Percentiles rank a stretch among this genome's conserved stretches.
Conservation (phyloP, 2,888 invertebrate genomes). For the Scaptomyza parva region DNA sequence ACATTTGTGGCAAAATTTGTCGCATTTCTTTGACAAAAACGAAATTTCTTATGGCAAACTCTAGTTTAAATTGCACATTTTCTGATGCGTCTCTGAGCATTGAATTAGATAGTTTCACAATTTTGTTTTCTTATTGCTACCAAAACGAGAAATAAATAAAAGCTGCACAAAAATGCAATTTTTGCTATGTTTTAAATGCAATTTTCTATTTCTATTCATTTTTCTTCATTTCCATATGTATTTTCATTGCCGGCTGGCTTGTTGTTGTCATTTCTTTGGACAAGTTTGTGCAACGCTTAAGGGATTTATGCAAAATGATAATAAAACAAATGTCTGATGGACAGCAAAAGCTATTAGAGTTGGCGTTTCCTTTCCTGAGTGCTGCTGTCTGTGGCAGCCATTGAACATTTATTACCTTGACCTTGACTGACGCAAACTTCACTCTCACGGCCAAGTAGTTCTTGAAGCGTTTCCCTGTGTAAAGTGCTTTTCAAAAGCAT, state of each 20-base stretch:
- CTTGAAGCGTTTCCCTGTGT: neutral
- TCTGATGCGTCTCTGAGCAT: conserved; percentile 33
- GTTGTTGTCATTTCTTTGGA: neutral
- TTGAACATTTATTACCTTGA: conserved; percentile 38
- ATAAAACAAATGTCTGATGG: conserved; percentile 22
- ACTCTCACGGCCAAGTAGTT: neutral
- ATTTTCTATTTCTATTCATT: conserved; percentile 31
- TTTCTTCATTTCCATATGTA: conserved; percentile 11
- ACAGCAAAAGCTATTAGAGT: conserved; percentile 9
- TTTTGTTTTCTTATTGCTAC: conserved; percentile 34
- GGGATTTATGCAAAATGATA: conserved; percentile 38
- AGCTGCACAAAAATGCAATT: conserved; percentile 37
- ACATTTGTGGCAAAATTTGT: conserved; percentile 1
- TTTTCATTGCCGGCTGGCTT: conserved; percentile 13
- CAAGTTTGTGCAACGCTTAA: neutral
- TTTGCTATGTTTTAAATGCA: conserved; percentile 40
- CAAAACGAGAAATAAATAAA: conserved; percentile 22
- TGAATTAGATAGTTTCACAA: conserved; percentile 41
- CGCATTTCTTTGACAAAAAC: conserved; percentile 18
- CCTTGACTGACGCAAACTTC: conserved; percentile 30
- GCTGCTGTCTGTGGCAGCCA: conserved; percentile 31
- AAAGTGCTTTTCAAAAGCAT: conserved; percentile 26
- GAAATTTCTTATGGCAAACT: conserved; percentile 25
- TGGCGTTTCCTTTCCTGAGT: conserved; percentile 9
- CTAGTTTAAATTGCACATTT: conserved; percentile 41